Evolutionary conservation across 2,113 vertebrate genomes (phyloP).

Genomic region (Rissa tridactyla): DNA sequence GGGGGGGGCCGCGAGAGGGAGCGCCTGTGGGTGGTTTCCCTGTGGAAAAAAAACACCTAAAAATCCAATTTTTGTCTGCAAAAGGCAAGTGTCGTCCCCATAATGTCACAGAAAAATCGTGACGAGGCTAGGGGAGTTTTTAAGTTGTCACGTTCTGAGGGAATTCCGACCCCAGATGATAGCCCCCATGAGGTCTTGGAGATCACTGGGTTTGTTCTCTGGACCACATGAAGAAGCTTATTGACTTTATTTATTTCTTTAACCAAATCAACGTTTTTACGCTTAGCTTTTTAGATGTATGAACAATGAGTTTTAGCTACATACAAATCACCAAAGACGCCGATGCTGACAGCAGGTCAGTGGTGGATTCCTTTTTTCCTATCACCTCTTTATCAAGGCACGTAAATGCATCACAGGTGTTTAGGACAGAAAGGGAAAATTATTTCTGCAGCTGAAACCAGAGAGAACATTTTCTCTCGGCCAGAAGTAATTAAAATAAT

Average conservation of each 20-base stretch:
- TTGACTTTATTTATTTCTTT: neutral
- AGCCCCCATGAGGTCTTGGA: too few species aligned
- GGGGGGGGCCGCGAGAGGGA: too few species aligned
- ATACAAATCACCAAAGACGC: too few species aligned
- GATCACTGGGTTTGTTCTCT: accelerated
- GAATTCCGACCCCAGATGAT: neutral
- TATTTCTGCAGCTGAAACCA: neutral
- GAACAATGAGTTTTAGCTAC: too few species aligned
- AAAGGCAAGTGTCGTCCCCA: accelerated
- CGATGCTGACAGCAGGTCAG: neutral
- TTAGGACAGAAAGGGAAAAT: neutral
- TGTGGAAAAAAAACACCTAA: neutral
- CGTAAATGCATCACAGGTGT: neutral
- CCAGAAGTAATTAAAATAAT: neutral
- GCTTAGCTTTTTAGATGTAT: neutral
- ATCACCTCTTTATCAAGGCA: neutral
- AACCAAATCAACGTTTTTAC: accelerated
- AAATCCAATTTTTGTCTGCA: neutral
- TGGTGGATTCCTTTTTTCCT: neutral
- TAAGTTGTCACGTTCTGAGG: neutral
- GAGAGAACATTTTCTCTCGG: neutral
- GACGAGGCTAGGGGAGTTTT: accelerated
- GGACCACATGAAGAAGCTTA: neutral
- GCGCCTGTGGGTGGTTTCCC: neutral
- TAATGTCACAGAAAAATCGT: neutral